Percentiles rank a stretch among this genome's conserved stretches.
phyloP scores from a whole-genome alignment of 2,113 vertebrate genomes.

The Mirza zaza region DNA sequence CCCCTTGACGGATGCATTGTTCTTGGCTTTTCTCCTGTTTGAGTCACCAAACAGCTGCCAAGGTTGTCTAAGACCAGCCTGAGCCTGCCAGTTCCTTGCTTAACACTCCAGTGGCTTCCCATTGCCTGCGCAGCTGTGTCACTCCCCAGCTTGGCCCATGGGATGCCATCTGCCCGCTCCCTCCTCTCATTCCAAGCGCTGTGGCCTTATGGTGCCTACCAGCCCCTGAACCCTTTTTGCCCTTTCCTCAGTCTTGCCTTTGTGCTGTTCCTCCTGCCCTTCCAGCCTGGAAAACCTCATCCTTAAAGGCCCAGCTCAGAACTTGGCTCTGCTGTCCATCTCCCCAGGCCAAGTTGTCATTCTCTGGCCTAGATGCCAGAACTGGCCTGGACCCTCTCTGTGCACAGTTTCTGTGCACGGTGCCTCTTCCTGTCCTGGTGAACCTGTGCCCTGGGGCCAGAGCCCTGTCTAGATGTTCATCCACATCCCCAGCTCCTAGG shows the following conservation, averaged over 20 bases:
- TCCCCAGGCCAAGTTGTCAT: background rate
- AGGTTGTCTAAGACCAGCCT: background rate
- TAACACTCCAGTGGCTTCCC: background rate
- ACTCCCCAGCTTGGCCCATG: background rate
- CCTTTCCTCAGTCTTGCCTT: background rate
- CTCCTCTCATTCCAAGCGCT: background rate
- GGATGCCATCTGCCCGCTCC: background rate
- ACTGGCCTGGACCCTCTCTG: background rate
- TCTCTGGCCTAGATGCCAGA: background rate
- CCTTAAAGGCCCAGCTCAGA: background rate
- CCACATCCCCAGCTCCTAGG: background rate
- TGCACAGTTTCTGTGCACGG: fast-evolving
- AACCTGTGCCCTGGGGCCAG: background rate
- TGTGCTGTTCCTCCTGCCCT: background rate
- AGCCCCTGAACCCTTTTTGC: too few relatives aligned
- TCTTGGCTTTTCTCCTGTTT: background rate
- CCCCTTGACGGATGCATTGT: background rate
- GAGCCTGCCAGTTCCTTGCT: background rate
- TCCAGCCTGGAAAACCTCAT: background rate
- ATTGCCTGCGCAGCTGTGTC: background rate
- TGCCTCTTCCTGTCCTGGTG: background rate
- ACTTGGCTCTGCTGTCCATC: background rate
- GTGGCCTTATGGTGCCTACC: too few relatives aligned
- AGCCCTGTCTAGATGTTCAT: background rate
- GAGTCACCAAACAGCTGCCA: background rate